Base-by-base conservation (phyloP, 2,888 invertebrate genomes). In the Apomyelois bistriatella region DNA sequence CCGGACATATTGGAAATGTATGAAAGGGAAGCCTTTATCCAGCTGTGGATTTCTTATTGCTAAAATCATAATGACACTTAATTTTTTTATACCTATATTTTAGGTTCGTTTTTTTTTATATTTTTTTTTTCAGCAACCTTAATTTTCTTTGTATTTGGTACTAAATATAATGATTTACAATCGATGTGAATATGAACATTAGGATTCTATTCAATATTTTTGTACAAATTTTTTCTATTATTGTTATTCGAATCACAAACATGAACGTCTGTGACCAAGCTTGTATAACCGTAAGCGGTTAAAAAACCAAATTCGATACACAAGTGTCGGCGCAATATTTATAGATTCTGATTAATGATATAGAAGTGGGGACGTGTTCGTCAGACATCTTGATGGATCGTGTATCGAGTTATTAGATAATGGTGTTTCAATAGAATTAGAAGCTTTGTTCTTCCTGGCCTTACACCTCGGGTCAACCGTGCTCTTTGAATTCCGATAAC, bases 271-370 rank as follows among this genome's bases (percentile, higher is more conserved):
- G 6, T 13, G 13, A 38, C 38, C 13, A 32, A 32, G 1, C 7
- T 13, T 2, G 9, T 1, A 8, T 36, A 51, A 51, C 32, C 17
- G 12, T 41, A 43, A 16, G n/a, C 22, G n/a, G 17, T 65, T 65
- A 68, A 69, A 32, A 69, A 56, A 55, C 52, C 53, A 53, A 70
- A 83, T 81, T 83, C 78, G 82, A 80, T 76, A 76, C 82, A 82
- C 82, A 81, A 84, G 76, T 86, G 82, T 82, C 82, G 76, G 76
- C 69, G 71, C 65, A 78, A 82, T 82, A 82, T 87, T 86, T 85
- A 81, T 87, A 88, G 85, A 88, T 85, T 74, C 82, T 89, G 89
- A 90, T 89, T 89, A 89, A 90, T 88, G 88, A 85, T 70, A 65
- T 79, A 74, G 76, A 79, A 80, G 80, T 82, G 78, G 67, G 74